Conservation (phyloP, 2,888 invertebrate species). For the Calameuta filiformis region DNA sequence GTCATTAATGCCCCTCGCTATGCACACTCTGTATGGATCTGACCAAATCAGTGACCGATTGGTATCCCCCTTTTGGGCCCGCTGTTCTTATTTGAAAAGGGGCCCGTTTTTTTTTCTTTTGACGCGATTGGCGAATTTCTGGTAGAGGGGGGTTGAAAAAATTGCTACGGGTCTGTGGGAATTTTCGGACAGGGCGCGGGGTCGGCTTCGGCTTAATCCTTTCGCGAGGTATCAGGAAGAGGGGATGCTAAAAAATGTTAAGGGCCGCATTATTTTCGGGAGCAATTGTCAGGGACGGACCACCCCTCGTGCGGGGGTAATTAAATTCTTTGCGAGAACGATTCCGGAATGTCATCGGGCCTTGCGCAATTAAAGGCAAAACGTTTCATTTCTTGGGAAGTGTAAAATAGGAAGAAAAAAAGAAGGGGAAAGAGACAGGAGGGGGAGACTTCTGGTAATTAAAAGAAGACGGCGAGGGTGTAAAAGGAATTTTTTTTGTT, state of each 20-base stretch:
- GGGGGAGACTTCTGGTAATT: conserved; percentile 53
- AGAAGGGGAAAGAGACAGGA: conserved; percentile 28
- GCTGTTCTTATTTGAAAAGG: background rate
- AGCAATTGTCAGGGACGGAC: conserved; percentile 34
- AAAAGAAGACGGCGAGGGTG: conserved; percentile 58
- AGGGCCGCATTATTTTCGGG: conserved; percentile 7
- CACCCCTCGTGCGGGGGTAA: conserved; percentile 45
- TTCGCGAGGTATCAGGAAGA: background rate
- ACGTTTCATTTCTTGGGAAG: conserved; percentile 54
- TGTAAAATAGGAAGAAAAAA: conserved; percentile 31
- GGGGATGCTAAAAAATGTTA: background rate
- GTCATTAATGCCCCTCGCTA: conserved; percentile 63
- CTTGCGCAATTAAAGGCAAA: conserved; percentile 62
- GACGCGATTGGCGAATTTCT: background rate
- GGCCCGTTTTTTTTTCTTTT: background rate
- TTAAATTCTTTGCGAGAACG: conserved; percentile 65
- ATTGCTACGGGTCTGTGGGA: no score
- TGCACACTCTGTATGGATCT: conserved; percentile 61
- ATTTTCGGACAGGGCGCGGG: no score
- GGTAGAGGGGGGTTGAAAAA: no score
- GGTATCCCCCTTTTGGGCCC: conserved; percentile 33
- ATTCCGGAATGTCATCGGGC: conserved; percentile 60
- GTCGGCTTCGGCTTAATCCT: no score
- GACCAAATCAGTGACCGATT: conserved; percentile 64
- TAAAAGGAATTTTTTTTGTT: conserved; percentile 23